Conservation (phyloP, 2,888 invertebrate genomes). For the Heliconius charithonia region DNA sequence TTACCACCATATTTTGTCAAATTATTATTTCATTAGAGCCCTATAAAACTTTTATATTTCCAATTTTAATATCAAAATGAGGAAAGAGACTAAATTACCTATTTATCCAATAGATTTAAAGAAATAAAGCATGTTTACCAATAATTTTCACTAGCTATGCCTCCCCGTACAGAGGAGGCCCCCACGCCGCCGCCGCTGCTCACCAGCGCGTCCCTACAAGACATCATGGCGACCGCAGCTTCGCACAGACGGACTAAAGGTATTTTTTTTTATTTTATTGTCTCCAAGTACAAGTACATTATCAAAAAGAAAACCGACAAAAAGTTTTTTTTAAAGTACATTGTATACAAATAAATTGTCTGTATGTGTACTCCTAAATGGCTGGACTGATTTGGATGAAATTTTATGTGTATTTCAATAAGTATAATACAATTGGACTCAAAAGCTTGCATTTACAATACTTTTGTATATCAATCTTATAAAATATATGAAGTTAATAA, state of each 20-base stretch:
- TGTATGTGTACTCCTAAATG: no score
- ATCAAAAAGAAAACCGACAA: neutral
- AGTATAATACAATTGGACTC: no score
- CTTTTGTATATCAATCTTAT: no score
- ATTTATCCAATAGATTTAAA: neutral
- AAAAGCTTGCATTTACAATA: no score
- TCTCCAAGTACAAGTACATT: neutral
- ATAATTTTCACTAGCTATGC: conserved; percentile 60
- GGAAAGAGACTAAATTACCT: neutral
- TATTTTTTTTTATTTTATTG: conserved; percentile 45
- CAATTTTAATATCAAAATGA: no score
- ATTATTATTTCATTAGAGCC: neutral
- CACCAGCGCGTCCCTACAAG: conserved; percentile 78
- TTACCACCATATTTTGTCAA: neutral
- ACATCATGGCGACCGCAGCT: conserved; percentile 81
- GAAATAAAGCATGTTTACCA: neutral
- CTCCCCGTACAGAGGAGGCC: conserved; percentile 71
- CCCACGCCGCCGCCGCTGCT: conserved; percentile 75
- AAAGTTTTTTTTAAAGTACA: no score
- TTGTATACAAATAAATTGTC: no score
- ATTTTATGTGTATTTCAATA: no score
- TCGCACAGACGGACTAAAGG: conserved; percentile 79
- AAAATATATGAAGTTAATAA: no score
- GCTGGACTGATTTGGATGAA: no score
- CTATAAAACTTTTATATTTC: no score